Evolutionary conservation across 2,113 vertebrate genomes (phyloP).

Genomic region (Zosterops hypoxanthus): DNA sequence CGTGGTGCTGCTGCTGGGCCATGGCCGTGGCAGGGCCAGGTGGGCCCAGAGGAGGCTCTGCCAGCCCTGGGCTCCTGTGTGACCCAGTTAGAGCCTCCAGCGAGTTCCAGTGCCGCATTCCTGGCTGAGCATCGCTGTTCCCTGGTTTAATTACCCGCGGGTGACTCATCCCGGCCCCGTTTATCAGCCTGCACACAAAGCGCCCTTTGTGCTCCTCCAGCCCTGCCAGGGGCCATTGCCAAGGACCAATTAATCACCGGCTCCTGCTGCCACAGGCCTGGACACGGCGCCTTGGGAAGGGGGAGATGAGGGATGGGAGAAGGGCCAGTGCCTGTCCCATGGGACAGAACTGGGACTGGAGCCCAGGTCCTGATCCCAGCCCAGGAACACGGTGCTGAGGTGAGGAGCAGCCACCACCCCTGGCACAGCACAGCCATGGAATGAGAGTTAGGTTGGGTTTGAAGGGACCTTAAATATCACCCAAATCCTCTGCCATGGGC

Average conservation of each 20-base stretch:
- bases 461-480: neutral
- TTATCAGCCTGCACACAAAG: neutral
- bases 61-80: neutral
- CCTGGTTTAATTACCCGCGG: neutral
- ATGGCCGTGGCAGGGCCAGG: accelerated
- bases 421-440: neutral
- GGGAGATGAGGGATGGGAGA: neutral
- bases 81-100: neutral
- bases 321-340: neutral
- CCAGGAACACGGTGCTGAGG: neutral
- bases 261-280: neutral
- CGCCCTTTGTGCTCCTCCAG: slow-evolving; percentile 24
- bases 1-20: accelerated
- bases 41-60: accelerated
- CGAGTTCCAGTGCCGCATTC: neutral
- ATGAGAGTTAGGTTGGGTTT: neutral
- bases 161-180: neutral
- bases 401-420: neutral
- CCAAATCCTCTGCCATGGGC: neutral
- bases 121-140: neutral
- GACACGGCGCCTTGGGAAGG: neutral
- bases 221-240: neutral
- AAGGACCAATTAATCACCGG: neutral
- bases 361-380: neutral
- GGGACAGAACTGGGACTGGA: neutral